Percentiles rank a stretch among this genome's conserved stretches.
Evolutionary conservation across 2,113 vertebrate genomes (phyloP).

Genomic region (Tupaia tana): DNA sequence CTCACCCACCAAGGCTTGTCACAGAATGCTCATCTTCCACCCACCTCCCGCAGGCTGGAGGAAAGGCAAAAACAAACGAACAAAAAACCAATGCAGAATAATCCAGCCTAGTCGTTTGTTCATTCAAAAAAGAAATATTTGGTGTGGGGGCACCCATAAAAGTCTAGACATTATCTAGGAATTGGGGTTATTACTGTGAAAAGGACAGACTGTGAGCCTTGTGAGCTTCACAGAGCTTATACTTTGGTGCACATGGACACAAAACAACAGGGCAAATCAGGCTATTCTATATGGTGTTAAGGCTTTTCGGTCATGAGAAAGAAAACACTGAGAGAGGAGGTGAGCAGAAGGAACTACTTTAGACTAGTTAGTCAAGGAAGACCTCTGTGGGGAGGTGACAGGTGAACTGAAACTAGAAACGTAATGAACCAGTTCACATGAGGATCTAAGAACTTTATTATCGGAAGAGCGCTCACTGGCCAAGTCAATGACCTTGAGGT

Average conservation of each 20-base stretch:
- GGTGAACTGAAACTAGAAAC: neutral
- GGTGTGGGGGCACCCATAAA: neutral
- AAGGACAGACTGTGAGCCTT: neutral
- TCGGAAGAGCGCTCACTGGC: neutral
- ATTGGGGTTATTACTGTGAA: neutral
- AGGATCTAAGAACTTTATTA: neutral
- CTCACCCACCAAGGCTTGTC: neutral
- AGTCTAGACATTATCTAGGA: neutral
- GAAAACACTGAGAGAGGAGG: neutral
- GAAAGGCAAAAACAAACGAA: neutral
- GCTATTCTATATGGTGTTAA: neutral
- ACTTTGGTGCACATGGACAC: neutral
- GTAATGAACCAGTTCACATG: neutral
- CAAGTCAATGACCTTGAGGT: neutral
- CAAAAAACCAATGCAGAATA: neutral
- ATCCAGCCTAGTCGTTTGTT: neutral
- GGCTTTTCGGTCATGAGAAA: neutral
- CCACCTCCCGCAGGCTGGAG: neutral
- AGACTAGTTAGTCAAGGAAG: neutral
- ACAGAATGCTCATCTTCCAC: neutral
- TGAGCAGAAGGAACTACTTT: neutral
- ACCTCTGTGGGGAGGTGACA: neutral
- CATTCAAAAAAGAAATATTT: neutral
- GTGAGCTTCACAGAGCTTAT: neutral
- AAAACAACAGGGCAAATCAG: neutral